Percentiles rank a stretch among this genome's conserved stretches.
phyloP scores from a whole-genome alignment of 2,113 vertebrate genomes.

The Solenodon paradoxus region DNA sequence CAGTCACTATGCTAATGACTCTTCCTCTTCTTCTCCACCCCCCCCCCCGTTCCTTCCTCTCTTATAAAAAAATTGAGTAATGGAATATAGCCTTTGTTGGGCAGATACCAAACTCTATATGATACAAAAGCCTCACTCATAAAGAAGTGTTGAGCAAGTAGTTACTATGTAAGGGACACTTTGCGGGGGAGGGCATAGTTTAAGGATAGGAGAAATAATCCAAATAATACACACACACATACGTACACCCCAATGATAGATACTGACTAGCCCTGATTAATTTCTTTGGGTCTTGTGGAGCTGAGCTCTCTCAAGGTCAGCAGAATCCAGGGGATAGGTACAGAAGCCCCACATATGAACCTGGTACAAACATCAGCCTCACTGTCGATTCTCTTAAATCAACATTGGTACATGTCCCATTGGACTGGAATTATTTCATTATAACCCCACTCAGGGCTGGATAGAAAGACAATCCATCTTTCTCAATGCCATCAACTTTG shows the following conservation, averaged over 20 bases:
- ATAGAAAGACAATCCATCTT: background rate
- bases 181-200: background rate
- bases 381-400: background rate
- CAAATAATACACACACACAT: background rate
- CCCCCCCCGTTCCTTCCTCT: too few relatives aligned
- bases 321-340: background rate
- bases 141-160: background rate
- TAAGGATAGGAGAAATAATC: background rate
- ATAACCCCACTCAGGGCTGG: background rate
- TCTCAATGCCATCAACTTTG: background rate
- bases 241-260: background rate
- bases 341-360: background rate
- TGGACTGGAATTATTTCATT: background rate
- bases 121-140: background rate
- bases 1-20: background rate
- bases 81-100: background rate
- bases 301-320: background rate
- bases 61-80: background rate
- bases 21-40: background rate
- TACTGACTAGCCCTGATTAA: background rate
- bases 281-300: background rate
- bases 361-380: background rate
- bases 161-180: background rate
- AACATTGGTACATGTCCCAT: background rate
- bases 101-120: background rate